phyloP scores from a whole-genome alignment of 2,113 vertebrate species.

The Chaenocephalus aceratus region DNA sequence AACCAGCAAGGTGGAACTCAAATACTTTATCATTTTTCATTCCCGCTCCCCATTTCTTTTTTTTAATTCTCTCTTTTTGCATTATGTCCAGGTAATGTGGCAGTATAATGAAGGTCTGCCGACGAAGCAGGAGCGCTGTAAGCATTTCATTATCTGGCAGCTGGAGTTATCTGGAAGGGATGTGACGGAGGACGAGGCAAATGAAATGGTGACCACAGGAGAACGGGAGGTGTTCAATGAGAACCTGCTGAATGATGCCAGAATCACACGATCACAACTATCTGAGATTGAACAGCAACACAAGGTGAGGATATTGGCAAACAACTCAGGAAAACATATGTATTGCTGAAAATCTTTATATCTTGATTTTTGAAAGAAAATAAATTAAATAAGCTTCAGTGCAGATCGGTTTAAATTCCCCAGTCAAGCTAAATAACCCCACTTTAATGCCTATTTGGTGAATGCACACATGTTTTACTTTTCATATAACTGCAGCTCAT shows the following conservation, averaged over 20 bases:
- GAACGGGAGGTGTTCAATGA: conserved; percentile 98
- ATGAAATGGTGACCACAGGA: conserved; percentile 92
- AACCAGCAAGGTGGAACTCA: neutral
- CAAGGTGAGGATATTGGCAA: conserved; percentile 70
- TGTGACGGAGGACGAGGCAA: conserved; percentile 90
- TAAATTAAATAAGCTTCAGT: neutral
- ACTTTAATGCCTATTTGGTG: neutral
- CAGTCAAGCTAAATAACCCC: neutral
- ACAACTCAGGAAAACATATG: neutral
- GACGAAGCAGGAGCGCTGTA: conserved; percentile 92
- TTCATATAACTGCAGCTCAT: neutral
- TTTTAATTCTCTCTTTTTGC: conserved; percentile 26
- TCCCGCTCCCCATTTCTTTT: neutral
- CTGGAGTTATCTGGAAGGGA: conserved; percentile 92
- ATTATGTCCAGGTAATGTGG: conserved; percentile 85
- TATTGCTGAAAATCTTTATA: neutral
- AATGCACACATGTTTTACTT: neutral
- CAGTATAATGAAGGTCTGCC: conserved; percentile 89
- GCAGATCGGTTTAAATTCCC: neutral
- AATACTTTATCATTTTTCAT: conserved; percentile 40
- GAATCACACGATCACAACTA: conserved; percentile 91
- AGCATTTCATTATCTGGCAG: conserved; percentile 92
- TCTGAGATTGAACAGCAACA: conserved; percentile 96
- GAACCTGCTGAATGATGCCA: conserved; percentile 91
- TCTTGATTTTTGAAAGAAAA: neutral